Base-by-base conservation (phyloP, 1,140 invertebrate genomes). In the Trichonephila inaurata region DNA sequence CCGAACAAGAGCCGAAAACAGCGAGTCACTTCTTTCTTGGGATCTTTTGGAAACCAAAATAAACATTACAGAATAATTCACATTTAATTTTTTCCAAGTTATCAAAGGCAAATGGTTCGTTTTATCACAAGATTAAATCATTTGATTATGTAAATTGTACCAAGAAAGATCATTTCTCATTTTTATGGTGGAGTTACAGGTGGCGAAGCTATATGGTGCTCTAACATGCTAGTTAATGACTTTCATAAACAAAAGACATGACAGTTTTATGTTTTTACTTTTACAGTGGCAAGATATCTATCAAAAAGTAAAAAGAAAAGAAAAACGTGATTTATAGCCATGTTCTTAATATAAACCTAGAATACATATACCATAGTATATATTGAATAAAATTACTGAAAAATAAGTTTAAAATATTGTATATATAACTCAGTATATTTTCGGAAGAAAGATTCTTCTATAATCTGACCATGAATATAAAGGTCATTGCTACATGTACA, bases 31-130 rank as follows among this genome's bases (percentile, higher is more conserved):
- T 0, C 66, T 69, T 33, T 64, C 40, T 18, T 94, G 89, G 89
- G 88, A 86, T 58, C 19, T 91, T 44, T 60, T 94, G 33, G 82
- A 91, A 77, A 61, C 81, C 12, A 91, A 91, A 94, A 72, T 94
- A 10, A 72, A 14, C 58, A 19, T n/a, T 8, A 2, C 21, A 40
- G 18, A 33, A 64, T 83, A 51, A 83, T 77, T 28, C n/a, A 33
- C 16, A 72, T 33, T 40, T 33, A 28, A 69, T 69, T 12, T 69
- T 21, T 21, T 69, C 14, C 24, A 10, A 77, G 18, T 33, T 12
- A 77, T 40, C 72, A 40, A 7, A 77, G 33, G 12, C 28, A 16
- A 40, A 40, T 77, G 72, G 28, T 33, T 28, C 24, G 33, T 77
- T 77, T 77, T 40, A 28, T 40, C 72, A 77, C 72, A 40, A 6